Evolutionary conservation across 2,797 vertebrate species (phyloP).

Genomic region (Limosa lapponica): DNA sequence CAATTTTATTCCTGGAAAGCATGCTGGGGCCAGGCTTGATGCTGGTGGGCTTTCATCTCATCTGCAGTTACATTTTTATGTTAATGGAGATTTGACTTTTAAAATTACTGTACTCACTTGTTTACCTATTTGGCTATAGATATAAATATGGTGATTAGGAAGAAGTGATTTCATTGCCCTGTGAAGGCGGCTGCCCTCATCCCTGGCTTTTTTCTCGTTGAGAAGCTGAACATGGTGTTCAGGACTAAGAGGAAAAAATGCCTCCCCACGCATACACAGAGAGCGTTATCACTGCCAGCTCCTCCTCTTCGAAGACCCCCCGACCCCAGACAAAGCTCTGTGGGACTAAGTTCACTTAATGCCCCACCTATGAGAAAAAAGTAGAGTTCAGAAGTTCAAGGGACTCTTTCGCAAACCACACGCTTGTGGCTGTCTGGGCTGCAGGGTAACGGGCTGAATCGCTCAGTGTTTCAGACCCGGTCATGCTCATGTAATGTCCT

Average conservation of each 20-base stretch:
- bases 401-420: constrained; percentile 33
- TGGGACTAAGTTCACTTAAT: constrained; percentile 55
- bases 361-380: constrained; percentile 9
- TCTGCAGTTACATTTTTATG: background rate
- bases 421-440: constrained; percentile 48
- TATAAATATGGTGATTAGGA: constrained; percentile 54
- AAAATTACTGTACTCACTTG: constrained; percentile 29
- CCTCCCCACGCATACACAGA: background rate
- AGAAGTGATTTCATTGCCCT: constrained; percentile 50
- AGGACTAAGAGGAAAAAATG: background rate
- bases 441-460: background rate
- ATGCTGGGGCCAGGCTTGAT: background rate
- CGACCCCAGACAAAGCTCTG: background rate
- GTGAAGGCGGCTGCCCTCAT: constrained; percentile 10
- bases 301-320: constrained; percentile 51
- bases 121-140: constrained; percentile 56
- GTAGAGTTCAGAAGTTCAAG: constrained; percentile 60
- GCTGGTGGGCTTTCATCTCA: background rate
- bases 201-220: background rate
- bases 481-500: background rate
- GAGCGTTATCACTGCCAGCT: background rate
- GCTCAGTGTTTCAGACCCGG: background rate
- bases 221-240: background rate
- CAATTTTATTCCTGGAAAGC: constrained; percentile 41
- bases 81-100: constrained; percentile 32